Evolutionary conservation across 2,888 invertebrate species (phyloP).

Genomic region (Thereva unica): DNA sequence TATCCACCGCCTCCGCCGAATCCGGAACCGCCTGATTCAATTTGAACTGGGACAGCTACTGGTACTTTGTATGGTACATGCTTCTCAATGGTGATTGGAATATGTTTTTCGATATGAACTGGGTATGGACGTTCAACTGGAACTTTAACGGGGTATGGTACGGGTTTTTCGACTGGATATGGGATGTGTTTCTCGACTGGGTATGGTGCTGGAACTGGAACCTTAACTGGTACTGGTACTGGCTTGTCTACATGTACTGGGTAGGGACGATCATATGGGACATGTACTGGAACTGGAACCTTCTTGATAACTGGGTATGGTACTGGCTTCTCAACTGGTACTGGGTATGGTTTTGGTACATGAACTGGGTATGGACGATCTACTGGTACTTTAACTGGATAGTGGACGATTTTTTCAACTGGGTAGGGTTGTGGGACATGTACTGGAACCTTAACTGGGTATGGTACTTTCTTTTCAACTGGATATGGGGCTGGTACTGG

Average conservation of each 20-base stretch:
- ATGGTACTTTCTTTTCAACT: constrained; percentile 63
- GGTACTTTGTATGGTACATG: constrained; percentile 68
- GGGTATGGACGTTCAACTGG: constrained; percentile 67
- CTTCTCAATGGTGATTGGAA: constrained; percentile 69
- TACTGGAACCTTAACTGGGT: constrained; percentile 72
- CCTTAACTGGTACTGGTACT: constrained; percentile 69
- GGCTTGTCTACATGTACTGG: constrained; percentile 64
- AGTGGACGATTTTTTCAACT: constrained; percentile 70
- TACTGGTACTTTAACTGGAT: constrained; percentile 70
- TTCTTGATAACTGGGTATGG: constrained; percentile 67
- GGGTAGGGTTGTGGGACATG: constrained; percentile 73
- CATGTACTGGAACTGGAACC: constrained; percentile 64
- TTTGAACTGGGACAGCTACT: constrained; percentile 50
- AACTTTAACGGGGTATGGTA: constrained; percentile 66
- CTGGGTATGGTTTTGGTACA: constrained; percentile 63
- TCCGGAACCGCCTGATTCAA: constrained; percentile 47
- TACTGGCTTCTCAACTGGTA: constrained; percentile 62
- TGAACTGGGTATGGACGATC: constrained; percentile 71
- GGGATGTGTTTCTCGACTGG: constrained; percentile 65
- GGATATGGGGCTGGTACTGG: constrained; percentile 74
- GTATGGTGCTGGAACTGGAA: constrained; percentile 72
- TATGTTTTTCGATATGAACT: constrained; percentile 64
- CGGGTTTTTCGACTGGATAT: constrained; percentile 69
- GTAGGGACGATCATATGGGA: constrained; percentile 61
- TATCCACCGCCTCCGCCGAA: constrained; percentile 26